Evolutionary conservation across 2,113 vertebrate genomes (phyloP), one percentile per base, ranked within the genome.

Genomic region (Caracal caracal): DNA sequence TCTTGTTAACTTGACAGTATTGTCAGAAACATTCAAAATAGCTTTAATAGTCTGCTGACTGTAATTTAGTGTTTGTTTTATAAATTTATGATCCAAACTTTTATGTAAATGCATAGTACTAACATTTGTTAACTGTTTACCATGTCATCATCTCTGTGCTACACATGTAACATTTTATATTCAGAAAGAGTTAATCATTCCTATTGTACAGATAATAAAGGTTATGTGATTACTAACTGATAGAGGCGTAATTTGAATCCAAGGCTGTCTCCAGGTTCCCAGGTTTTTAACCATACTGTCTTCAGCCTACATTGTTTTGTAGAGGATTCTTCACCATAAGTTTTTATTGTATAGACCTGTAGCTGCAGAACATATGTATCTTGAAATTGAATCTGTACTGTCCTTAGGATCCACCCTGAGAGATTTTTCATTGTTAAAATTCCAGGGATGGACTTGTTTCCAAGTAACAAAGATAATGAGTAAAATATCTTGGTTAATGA

Each of bases 391-490:
- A 65, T 85, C 65, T 93, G 15, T 85, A 40, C 49, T 80, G 26
- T n/a, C 16, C 5, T 10, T 85, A 59, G 63, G 28, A 68, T 53
- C 17, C 16, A 66, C 65, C 20, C 59, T 61, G 37, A 75, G 47
- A 75, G 22, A 35, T 80, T 65, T 88, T 71, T 86, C 28, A 30
- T 59, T 79, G 65, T 85, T 95, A 83, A 90, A 73, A 70, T 92
- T 59, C 33, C 65, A 84, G 43, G 16, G 30, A 73, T 93, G 37
- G n/a, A 56, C 59, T 63, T 90, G 5, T 87, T 75, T 75, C 22
- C 78, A 56, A 53, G 43, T 90, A 7, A 43, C 70, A 61, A 75
- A 93, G 49, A 81, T 68, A 93, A 66, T 28, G 53, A 80, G 2
- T 82, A 70, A 87, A 87, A 61, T 81, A 35, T 68, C 28, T 76